Evolutionary conservation across 2,113 vertebrate species (phyloP), one percentile per base, ranked within the genome.

Genomic region (Marmota monax): DNA sequence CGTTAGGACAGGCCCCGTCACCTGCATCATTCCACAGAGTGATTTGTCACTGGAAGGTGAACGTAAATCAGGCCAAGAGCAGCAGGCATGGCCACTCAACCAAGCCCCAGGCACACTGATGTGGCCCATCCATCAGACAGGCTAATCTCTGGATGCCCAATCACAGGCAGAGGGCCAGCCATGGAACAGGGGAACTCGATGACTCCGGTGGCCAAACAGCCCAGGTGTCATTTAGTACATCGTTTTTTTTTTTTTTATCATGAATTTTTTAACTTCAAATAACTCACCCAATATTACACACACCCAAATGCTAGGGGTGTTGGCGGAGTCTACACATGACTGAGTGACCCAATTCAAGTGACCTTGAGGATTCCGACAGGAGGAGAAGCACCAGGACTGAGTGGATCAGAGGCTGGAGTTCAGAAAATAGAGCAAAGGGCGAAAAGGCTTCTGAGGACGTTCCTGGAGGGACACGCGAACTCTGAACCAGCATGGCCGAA

Each of bases 241-340:
- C 82, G 48, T 63, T 85, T 74, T 74, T 87, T 61, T n/a, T 79
- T 39, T 39, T 87, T 74, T 87, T 53, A 39, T 79, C 76, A 77
- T 94, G 82, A 90, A 84, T 69, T 92, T 93, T 92, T 92, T 72
- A 94, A 77, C 70, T 63, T 73, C 84, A 45, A 20, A 73, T 89
- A 85, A 90, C 58, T 92, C 80, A 90, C 34, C 32, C 63, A 34
- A 37, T 72, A 77, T 90, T 37, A 56, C 2, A 73, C 58, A 29
- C 14, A 85, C 69, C n/a, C 23, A 32, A 27, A 56, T 10, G 9
- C 42, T 2, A 93, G 29, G 37, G 63, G 86, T 78, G 63, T 29
- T 45, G 29, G 79, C 91, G 78, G 45, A 90, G 27, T 73, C 77
- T 39, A 2, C 3, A 53, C 61, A 42, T 0, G 53, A 29, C 17